Conservation (phyloP, 2,797 vertebrate genomes). For the Parauchenoglanis punctatus region DNA sequence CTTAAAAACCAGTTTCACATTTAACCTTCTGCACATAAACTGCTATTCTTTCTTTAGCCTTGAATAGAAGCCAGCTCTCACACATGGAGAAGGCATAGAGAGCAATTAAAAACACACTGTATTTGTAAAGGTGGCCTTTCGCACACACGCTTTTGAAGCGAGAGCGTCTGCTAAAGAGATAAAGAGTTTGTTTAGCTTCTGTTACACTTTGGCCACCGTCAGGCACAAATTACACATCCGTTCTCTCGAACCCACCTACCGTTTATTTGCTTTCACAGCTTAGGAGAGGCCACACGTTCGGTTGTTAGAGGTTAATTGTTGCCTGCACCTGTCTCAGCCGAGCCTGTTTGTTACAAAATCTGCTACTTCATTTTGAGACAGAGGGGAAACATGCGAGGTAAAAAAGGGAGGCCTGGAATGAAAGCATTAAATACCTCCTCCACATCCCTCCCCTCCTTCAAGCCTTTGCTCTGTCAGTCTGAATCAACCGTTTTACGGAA, state of each 20-base stretch:
- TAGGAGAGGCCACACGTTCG: slow-evolving; percentile 66
- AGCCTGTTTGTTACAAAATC: slow-evolving; percentile 73
- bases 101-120: slow-evolving; percentile 77
- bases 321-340: slow-evolving; percentile 77
- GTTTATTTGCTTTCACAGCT: slow-evolving; percentile 85
- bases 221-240: slow-evolving; percentile 66
- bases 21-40: slow-evolving; percentile 41
- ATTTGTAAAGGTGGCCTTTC: slow-evolving; percentile 69
- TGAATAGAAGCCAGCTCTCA: slow-evolving; percentile 58
- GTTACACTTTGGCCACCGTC: slow-evolving; percentile 61
- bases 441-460: slow-evolving; percentile 14
- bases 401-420: slow-evolving; percentile 39
- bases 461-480: slow-evolving; percentile 59
- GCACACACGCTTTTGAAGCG: slow-evolving; percentile 62
- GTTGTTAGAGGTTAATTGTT: slow-evolving; percentile 73
- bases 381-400: slow-evolving; percentile 48
- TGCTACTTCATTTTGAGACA: slow-evolving; percentile 64
- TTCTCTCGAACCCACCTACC: slow-evolving; percentile 71
- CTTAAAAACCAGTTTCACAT: slow-evolving; percentile 48
- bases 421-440: slow-evolving; percentile 40
- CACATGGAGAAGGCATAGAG: slow-evolving; percentile 84
- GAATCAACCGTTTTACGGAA: slow-evolving; percentile 68
- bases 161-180: slow-evolving; percentile 83
- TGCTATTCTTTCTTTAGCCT: slow-evolving; percentile 38
- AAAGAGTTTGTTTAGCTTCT: slow-evolving; percentile 66